phyloP scores from a whole-genome alignment of 2,888 invertebrate genomes.

The Acrocyrtus sp. region DNA sequence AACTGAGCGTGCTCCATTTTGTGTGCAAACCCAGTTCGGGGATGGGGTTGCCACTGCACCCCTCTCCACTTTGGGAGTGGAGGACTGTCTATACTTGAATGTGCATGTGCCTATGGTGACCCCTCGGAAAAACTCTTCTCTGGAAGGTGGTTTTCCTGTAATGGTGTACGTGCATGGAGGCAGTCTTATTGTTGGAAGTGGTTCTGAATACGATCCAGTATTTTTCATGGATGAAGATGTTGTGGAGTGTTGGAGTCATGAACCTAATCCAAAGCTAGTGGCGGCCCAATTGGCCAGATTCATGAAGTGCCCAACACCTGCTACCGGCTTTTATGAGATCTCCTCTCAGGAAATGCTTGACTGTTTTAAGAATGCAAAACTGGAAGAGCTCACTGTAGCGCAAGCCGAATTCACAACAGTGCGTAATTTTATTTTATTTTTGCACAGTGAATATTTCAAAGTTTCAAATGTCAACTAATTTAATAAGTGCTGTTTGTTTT shows the following conservation, averaged over 20 bases:
- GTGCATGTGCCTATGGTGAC: conserved; percentile 11
- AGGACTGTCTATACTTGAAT: conserved; percentile 8
- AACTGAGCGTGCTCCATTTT: conserved; percentile 12
- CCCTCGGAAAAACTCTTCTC: no score
- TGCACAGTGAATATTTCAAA: no score
- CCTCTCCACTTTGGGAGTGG: background rate
- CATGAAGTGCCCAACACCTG: background rate
- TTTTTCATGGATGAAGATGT: conserved; percentile 24
- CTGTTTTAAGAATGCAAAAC: conserved; percentile 1
- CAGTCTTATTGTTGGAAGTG: background rate
- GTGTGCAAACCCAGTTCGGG: no score
- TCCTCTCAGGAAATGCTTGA: conserved; percentile 17
- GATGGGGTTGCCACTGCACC: no score
- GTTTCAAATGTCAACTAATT: no score
- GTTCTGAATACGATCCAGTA: background rate
- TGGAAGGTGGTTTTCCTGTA: background rate
- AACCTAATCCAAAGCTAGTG: conserved; percentile 17
- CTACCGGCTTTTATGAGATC: no score
- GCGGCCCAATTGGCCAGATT: conserved; percentile 8
- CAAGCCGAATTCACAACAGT: background rate
- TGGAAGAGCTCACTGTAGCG: background rate
- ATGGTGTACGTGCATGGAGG: conserved; percentile 16
- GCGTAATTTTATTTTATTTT: no score
- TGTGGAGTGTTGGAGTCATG: conserved; percentile 9
- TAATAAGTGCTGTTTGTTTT: no score